These are phyloP conservation scores for Tympanuchus pallidicinctus DNA, from an alignment of 2,113 vertebrate genomes.

Conservation along the genomic window DNA sequence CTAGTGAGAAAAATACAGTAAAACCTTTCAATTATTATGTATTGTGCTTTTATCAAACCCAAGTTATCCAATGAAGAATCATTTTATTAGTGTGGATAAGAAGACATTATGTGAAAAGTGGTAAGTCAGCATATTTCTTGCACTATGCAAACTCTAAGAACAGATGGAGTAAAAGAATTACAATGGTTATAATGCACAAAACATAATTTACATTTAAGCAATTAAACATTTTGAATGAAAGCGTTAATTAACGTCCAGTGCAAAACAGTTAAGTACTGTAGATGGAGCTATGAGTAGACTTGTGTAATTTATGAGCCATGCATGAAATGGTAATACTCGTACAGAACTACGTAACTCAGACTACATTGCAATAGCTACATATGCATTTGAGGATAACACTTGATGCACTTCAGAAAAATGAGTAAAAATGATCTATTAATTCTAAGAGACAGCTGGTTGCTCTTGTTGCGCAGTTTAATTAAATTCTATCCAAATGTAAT, in stretches of 20 bases:
- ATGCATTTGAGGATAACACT: not conserved
- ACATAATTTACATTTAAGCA: constrained; percentile 41
- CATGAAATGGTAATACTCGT: constrained; percentile 11
- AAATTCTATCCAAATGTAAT: constrained; percentile 49
- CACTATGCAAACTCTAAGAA: not conserved
- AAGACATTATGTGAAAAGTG: not conserved
- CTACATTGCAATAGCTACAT: not conserved
- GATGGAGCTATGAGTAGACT: constrained; percentile 23
- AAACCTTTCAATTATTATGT: not conserved
- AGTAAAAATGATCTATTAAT: constrained; percentile 50
- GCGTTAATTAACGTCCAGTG: constrained; percentile 38
- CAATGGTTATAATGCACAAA: not conserved
- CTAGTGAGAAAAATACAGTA: not conserved
- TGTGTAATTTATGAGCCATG: constrained; percentile 45
- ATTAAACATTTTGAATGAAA: constrained; percentile 26
- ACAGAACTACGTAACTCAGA: not conserved
- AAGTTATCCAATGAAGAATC: not conserved
- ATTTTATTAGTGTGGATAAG: not conserved
- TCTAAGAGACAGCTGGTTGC: constrained; percentile 10
- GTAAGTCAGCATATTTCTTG: not conserved
- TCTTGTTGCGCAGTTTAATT: constrained; percentile 58
- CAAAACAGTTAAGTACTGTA: not conserved
- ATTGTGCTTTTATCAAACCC: not conserved
- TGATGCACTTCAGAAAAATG: not conserved
- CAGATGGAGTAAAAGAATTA: constrained; percentile 19